These are phyloP conservation scores for Luidia sarsii DNA, from an alignment of 53 echinoderm and acorn worm species.

Conservation along the genomic window DNA sequence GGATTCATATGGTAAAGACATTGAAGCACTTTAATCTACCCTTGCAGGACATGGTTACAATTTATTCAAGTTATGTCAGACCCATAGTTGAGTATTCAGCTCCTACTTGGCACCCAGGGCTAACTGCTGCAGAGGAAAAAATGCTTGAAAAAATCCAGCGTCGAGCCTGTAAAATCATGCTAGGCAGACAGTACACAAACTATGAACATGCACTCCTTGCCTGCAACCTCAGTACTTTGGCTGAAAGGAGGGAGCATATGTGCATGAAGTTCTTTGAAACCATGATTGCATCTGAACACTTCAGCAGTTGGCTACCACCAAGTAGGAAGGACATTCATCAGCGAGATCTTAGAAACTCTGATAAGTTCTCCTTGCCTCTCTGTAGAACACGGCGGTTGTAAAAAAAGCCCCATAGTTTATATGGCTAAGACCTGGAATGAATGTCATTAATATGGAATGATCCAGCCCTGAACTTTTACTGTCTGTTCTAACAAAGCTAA, in stretches of 20 bases:
- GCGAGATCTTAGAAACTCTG: constrained; percentile 1
- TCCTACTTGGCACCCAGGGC: constrained; percentile 31
- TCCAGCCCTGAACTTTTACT: no score
- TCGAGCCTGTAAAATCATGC: constrained; percentile 31
- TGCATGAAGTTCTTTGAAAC: constrained; percentile 7
- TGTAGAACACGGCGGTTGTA: neutral
- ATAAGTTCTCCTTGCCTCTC: neutral
- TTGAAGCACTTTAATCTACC: constrained; percentile 8
- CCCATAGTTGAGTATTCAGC: constrained; percentile 31
- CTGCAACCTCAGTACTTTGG: constrained; percentile 7
- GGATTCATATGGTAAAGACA: no score
- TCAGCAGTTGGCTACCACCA: constrained; percentile 29
- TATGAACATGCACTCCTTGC: constrained; percentile 30
- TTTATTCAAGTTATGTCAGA: constrained; percentile 17
- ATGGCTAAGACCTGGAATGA: neutral
- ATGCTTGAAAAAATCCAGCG: constrained; percentile 20
- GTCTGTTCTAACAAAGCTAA: no score
- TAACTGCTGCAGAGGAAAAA: constrained; percentile 6
- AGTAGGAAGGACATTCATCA: constrained; percentile 6
- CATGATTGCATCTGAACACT: neutral
- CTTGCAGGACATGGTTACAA: constrained; percentile 3
- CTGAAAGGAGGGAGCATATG: constrained; percentile 12
- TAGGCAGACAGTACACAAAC: neutral
- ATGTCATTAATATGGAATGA: neutral
- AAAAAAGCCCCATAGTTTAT: neutral